Conservation (phyloP, 2,888 invertebrate species). For the Drosophila ezoana region DNA sequence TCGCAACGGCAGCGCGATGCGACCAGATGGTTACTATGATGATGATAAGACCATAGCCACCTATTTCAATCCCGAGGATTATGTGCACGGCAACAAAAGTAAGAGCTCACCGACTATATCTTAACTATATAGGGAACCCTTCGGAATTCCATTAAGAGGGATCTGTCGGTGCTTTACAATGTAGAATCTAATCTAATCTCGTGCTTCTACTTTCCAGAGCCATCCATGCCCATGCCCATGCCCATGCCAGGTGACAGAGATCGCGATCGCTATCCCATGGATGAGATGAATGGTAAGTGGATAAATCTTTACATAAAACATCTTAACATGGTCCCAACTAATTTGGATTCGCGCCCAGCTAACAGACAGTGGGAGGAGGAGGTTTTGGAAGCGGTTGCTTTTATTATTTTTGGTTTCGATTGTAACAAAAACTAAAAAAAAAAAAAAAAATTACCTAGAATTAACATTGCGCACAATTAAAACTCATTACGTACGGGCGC, state of each 20-base stretch:
- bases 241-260: slow-evolving; percentile 59
- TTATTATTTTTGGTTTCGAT: slow-evolving; percentile 16
- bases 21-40: slow-evolving; percentile 73
- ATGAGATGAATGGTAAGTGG: slow-evolving; percentile 77
- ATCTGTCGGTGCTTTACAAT: neutral
- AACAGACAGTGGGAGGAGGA: slow-evolving; percentile 30
- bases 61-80: slow-evolving; percentile 85
- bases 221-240: slow-evolving; percentile 41
- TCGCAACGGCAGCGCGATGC: slow-evolving; percentile 61
- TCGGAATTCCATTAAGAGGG: neutral
- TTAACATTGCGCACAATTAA: slow-evolving; percentile 71
- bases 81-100: slow-evolving; percentile 81
- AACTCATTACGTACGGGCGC: slow-evolving; percentile 60
- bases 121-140: too few species aligned
- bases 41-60: slow-evolving; percentile 84
- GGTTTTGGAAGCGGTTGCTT: slow-evolving; percentile 26
- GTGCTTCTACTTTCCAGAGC: slow-evolving; percentile 54
- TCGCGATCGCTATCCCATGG: slow-evolving; percentile 65
- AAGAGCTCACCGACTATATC: slow-evolving; percentile 37
- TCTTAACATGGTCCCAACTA: slow-evolving; percentile 43
- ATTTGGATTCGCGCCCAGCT: slow-evolving; percentile 62
- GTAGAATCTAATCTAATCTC: neutral
- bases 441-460: slow-evolving; percentile 34
- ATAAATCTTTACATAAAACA: neutral
- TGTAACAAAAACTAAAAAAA: slow-evolving; percentile 37